Percentiles rank a stretch among this genome's conserved stretches.
These are phyloP conservation scores for Pocota personata DNA, from an alignment of 2,888 invertebrate genomes.

Conservation along the genomic window DNA sequence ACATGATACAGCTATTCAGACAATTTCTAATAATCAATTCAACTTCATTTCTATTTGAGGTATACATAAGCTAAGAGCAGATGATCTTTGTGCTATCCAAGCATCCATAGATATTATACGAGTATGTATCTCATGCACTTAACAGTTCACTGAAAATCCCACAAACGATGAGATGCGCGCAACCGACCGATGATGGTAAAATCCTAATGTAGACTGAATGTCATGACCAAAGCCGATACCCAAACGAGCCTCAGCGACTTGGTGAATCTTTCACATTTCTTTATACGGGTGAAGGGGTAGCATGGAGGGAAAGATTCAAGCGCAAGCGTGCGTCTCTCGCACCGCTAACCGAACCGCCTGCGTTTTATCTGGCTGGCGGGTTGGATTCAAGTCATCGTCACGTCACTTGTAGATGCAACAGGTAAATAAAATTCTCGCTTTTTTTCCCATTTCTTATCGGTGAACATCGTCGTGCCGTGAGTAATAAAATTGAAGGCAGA, in stretches of 20 bases:
- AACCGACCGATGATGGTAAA: conserved; percentile 65
- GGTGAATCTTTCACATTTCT: conserved; percentile 32
- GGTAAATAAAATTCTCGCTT: conserved; percentile 14
- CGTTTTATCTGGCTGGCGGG: conserved; percentile 6
- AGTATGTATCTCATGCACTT: conserved; percentile 16
- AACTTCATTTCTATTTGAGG: conserved; percentile 48
- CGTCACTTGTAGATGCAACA: conserved; percentile 35
- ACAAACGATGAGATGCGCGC: conserved; percentile 26
- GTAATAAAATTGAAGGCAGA: background rate
- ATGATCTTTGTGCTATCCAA: conserved; percentile 25
- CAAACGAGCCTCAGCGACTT: conserved; percentile 46
- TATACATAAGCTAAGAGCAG: conserved; percentile 7
- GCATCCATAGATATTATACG: background rate
- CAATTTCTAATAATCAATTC: conserved; percentile 63
- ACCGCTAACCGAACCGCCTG: background rate
- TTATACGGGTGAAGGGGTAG: background rate
- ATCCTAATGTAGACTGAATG: conserved; percentile 71
- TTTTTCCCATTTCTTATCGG: background rate
- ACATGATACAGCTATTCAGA: conserved; percentile 24
- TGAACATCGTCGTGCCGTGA: background rate
- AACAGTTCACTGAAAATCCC: conserved; percentile 20
- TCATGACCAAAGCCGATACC: conserved; percentile 66
- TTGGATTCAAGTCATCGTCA: background rate
- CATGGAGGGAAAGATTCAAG: background rate
- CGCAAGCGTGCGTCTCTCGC: background rate